These are phyloP conservation scores for Blastomussa wellsi DNA, from an alignment of 92 coral and sea anemone genomes.

Conservation along the genomic window DNA sequence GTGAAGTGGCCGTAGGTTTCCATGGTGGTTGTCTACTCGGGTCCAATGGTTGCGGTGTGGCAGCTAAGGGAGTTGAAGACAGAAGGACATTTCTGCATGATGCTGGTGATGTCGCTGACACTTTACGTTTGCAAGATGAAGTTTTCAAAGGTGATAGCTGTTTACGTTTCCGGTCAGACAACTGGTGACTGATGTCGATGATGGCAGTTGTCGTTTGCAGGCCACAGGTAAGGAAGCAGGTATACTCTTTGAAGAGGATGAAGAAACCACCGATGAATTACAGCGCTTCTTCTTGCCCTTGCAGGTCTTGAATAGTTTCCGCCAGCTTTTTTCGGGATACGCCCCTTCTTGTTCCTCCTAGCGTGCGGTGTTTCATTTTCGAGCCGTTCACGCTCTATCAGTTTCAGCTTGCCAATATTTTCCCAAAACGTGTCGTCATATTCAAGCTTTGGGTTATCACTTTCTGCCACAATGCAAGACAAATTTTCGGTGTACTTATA, in stretches of 20 bases:
- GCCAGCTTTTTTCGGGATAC: conserved; percentile 16
- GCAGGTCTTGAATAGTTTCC: conserved; percentile 1
- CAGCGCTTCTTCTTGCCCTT: conserved; percentile 6
- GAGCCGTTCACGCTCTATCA: conserved; percentile 23
- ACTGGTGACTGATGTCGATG: too few relatives aligned
- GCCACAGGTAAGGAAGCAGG: too few relatives aligned
- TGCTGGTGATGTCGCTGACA: too few relatives aligned
- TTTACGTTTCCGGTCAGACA: too few relatives aligned
- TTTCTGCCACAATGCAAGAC: conserved; percentile 17
- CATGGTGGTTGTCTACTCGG: too few relatives aligned
- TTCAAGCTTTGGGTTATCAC: conserved; percentile 16
- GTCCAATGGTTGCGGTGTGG: too few relatives aligned
- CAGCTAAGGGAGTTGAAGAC: too few relatives aligned
- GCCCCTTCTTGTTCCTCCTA: conserved; percentile 13
- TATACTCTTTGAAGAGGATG: conserved; percentile 3
- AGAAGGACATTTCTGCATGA: too few relatives aligned
- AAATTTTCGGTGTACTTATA: conserved; percentile 12
- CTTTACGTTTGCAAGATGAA: too few relatives aligned
- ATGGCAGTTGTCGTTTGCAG: too few relatives aligned
- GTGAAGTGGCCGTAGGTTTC: too few relatives aligned
- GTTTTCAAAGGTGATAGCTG: too few relatives aligned
- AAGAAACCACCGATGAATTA: neutral
- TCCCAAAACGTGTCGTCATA: conserved; percentile 26
- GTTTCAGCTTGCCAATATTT: conserved; percentile 14
- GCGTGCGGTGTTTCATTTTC: conserved; percentile 28